Percentiles rank a stretch among this genome's conserved stretches.
phyloP scores from a whole-genome alignment of 2,888 invertebrate species.

The Eremobia ochroleuca region DNA sequence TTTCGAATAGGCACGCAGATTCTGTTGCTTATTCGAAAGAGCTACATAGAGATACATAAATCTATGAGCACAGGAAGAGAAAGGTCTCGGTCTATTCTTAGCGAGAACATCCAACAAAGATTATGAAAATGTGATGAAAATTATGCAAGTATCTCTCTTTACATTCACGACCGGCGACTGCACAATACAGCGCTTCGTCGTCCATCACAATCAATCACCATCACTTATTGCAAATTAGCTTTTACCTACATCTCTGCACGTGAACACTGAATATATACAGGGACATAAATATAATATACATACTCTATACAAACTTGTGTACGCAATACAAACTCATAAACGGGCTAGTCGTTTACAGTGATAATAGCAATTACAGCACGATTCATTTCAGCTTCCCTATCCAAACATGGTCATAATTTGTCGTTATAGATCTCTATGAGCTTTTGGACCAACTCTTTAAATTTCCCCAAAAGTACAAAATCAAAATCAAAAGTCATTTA shows the following conservation, averaged over 20 bases:
- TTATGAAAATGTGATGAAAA: constrained; percentile 26
- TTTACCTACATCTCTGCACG: constrained; percentile 16
- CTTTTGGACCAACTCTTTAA: too few relatives aligned
- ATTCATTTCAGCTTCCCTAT: not conserved
- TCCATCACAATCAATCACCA: constrained; percentile 55
- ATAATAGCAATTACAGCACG: too few relatives aligned
- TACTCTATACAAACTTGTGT: not conserved
- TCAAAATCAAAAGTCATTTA: too few relatives aligned
- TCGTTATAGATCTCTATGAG: not conserved
- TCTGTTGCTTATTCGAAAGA: not conserved
- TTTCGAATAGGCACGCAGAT: not conserved
- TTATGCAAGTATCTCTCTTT: constrained; percentile 30
- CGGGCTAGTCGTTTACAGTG: not conserved
- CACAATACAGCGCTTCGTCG: constrained; percentile 16
- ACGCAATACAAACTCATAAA: constrained; percentile 15
- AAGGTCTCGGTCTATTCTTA: constrained; percentile 8
- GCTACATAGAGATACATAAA: constrained; percentile 1
- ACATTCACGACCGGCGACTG: constrained; percentile 29
- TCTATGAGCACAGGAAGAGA: constrained; percentile 8
- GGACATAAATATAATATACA: not conserved
- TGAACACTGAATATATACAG: constrained; percentile 2
- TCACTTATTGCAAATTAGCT: constrained; percentile 47
- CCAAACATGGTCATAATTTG: not conserved
- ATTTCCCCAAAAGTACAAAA: too few relatives aligned
- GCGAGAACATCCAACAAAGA: not conserved